Conservation (phyloP, 2,113 vertebrate species). For the Dipodomys spectabilis region DNA sequence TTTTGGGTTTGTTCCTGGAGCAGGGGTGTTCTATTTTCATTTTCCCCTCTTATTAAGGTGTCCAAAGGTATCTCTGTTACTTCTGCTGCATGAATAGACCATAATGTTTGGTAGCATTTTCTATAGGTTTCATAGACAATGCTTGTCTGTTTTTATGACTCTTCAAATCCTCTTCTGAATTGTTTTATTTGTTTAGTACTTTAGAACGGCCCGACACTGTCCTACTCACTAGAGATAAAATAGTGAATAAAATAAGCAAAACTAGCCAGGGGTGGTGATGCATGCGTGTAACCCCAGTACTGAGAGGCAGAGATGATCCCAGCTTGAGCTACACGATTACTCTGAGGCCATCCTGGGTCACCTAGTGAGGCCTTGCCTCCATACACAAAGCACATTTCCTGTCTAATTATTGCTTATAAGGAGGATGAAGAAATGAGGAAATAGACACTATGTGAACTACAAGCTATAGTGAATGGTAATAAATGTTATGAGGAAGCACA, state of each 20-base stretch:
- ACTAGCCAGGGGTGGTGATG: background rate
- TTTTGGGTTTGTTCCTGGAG: background rate
- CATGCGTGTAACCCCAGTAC: too few species aligned
- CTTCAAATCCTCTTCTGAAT: slow-evolving; percentile 1
- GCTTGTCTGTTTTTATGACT: background rate
- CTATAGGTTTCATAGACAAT: background rate
- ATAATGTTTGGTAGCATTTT: background rate
- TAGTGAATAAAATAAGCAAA: background rate
- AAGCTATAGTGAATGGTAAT: background rate
- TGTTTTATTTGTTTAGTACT: background rate
- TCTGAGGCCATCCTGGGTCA: too few species aligned
- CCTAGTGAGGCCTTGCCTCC: too few species aligned
- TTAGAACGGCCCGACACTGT: background rate
- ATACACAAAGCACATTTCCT: background rate
- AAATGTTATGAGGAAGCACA: background rate
- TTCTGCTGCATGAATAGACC: background rate
- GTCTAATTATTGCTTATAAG: background rate
- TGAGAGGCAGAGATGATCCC: too few species aligned
- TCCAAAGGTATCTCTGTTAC: background rate
- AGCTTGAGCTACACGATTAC: too few species aligned
- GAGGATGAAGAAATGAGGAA: background rate
- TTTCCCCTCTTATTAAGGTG: background rate
- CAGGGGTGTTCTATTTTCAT: background rate
- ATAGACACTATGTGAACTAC: background rate
- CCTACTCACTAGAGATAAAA: background rate